Conservation (phyloP, 2,797 vertebrate species). For the Selene dorsalis region DNA sequence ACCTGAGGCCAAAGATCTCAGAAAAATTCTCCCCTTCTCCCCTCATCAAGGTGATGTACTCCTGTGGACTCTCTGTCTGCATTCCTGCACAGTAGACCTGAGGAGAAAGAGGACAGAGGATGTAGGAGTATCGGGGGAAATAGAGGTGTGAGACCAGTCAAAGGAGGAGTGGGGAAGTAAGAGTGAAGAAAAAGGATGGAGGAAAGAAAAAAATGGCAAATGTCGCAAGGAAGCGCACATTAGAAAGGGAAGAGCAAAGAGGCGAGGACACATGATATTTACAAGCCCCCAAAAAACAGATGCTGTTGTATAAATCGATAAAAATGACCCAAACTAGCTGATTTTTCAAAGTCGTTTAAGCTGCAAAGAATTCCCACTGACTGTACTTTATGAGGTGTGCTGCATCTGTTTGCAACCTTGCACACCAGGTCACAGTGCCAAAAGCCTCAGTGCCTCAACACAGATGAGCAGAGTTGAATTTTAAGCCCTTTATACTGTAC, state of each 20-base stretch:
- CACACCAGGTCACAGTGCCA: neutral
- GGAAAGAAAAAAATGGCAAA: neutral
- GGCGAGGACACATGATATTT: neutral
- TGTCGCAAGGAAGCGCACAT: slow-evolving; percentile 3
- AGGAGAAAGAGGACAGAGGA: slow-evolving; percentile 34
- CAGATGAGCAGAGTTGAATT: slow-evolving; percentile 2
- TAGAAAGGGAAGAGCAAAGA: neutral
- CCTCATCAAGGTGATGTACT: slow-evolving; percentile 91
- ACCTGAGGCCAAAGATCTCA: slow-evolving; percentile 98
- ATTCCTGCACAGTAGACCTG: slow-evolving; percentile 96
- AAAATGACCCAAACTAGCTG: neutral
- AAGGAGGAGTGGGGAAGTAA: slow-evolving; percentile 4
- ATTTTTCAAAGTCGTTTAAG: neutral
- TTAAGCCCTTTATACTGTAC: slow-evolving; percentile 1
- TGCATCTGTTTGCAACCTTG: slow-evolving; percentile 5
- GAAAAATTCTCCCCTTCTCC: slow-evolving; percentile 96
- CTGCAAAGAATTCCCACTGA: slow-evolving; percentile 22
- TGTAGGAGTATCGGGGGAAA: slow-evolving; percentile 23
- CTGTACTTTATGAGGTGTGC: slow-evolving; percentile 8
- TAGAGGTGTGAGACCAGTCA: slow-evolving; percentile 11
- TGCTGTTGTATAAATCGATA: neutral
- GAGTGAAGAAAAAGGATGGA: slow-evolving; percentile 10
- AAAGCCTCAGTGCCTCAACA: neutral
- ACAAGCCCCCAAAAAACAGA: neutral
- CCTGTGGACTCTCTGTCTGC: slow-evolving; percentile 91